Evolutionary conservation across 1,140 invertebrate genomes (phyloP), one percentile per base, ranked within the genome.

Genomic region (Bombus superbus): DNA sequence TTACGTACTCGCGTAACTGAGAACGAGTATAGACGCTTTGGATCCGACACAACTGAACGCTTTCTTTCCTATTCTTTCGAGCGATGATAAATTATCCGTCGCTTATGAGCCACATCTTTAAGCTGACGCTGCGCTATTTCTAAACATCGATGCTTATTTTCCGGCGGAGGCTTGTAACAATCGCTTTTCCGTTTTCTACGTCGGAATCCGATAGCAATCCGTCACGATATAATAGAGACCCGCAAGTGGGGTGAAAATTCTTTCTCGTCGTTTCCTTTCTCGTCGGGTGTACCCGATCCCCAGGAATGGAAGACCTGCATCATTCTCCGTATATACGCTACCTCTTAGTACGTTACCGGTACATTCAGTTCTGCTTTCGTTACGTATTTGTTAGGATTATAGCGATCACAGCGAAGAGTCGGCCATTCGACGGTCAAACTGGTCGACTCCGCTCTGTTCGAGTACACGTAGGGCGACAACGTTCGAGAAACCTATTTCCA

Each of bases 1-100:
- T 66, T 32, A 9, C 25, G 40, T 2, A 2, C n/a, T 28, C 25
- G 22, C 40, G 38, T 18, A 42, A 25, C 18, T 11, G 59, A n/a
- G 72, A 47, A n/a, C 53, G 38, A 32, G 66, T 57, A 40, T 4
- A 75, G 35, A 73, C 38, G 44, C 25, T 25, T 28, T 22, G 32
- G 32, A 53, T 22, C 42, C 32, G 42, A 38, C 25, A 25, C 35
- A n/a, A 64, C 25, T 22, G 44, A 40, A 74, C 47, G 47, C 22
- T 81, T 62, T 44, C 40, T 15, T 28, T 35, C 18, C 1, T 25
- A 35, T 9, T 25, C 28, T 25, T n/a, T 15, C 57, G 1, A 10
- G 28, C 68, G 73, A 38, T 74, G 83, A 85, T 85, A 66, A 85
- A 81, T 85, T 85, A 73, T 68, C 22, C 66, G 25, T 2, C 75